These are phyloP conservation scores for Ceratina japonica DNA, from an alignment of 1,140 invertebrate species.

Conservation along the genomic window DNA sequence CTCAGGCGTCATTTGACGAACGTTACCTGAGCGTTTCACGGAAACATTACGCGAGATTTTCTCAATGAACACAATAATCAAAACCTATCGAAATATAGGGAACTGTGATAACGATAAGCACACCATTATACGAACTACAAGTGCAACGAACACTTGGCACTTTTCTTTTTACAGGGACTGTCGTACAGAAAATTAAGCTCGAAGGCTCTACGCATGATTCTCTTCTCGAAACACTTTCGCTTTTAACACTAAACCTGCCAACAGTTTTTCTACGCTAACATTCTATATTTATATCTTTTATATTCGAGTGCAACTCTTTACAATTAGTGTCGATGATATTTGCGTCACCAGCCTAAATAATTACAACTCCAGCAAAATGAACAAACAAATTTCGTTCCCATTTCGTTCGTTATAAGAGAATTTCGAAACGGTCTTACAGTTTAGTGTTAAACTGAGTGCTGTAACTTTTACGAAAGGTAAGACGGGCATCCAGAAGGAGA, in stretches of 20 bases:
- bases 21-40: constrained; percentile 1
- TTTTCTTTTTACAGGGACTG: constrained; percentile 13
- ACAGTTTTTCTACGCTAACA: too few relatives aligned
- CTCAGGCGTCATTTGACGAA: background rate
- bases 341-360: too few relatives aligned
- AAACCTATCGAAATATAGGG: constrained; percentile 37
- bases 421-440: too few relatives aligned
- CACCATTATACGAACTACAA: constrained; percentile 29
- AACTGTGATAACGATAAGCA: constrained; percentile 33
- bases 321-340: too few relatives aligned
- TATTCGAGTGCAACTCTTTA: too few relatives aligned
- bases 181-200: background rate
- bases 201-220: background rate
- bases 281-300: too few relatives aligned
- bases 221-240: background rate
- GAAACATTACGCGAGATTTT: constrained; percentile 31
- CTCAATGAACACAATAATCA: constrained; percentile 48
- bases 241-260: too few relatives aligned
- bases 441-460: background rate
- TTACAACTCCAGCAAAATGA: too few relatives aligned
- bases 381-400: too few relatives aligned
- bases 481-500: constrained; percentile 41
- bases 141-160: constrained; percentile 45
- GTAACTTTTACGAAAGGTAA: constrained; percentile 6
- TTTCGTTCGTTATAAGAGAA: too few relatives aligned